These are phyloP conservation scores for Pangasius larnaudii DNA, from an alignment of 2,797 vertebrate genomes.

Conservation along the genomic window DNA sequence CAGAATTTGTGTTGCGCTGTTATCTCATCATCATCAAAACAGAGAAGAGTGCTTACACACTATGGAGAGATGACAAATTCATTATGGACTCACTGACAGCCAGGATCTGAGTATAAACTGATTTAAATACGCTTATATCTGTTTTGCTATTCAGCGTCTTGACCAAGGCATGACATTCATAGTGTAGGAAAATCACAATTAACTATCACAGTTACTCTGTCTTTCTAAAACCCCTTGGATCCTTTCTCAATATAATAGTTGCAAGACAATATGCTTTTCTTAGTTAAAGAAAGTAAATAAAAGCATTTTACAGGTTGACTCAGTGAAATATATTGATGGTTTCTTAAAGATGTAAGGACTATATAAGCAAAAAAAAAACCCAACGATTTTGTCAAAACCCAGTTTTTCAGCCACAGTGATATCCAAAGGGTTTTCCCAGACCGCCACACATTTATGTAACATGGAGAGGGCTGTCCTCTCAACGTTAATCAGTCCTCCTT, in stretches of 20 bases:
- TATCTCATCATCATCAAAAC: not conserved
- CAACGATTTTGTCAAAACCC: not conserved
- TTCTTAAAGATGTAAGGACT: not conserved
- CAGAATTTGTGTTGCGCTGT: not conserved
- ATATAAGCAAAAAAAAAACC: not conserved
- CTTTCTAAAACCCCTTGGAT: not conserved
- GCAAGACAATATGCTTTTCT: not conserved
- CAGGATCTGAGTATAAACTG: not conserved
- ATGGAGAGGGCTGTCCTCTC: constrained; percentile 38
- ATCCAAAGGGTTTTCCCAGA: not conserved
- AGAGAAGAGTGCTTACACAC: not conserved
- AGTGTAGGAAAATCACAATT: not conserved
- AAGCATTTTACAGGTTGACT: not conserved
- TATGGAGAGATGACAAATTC: not conserved
- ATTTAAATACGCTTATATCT: not conserved
- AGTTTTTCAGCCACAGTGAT: not conserved
- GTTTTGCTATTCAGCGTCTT: not conserved
- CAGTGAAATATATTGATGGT: not conserved
- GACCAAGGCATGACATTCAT: not conserved
- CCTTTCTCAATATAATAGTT: not conserved
- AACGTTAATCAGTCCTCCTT: constrained; percentile 58
- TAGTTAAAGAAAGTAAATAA: not conserved
- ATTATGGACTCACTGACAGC: not conserved
- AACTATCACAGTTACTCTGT: not conserved
- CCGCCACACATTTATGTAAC: not conserved